Conservation (phyloP, 2,888 invertebrate species). For the Chrysopilus asiliformis region DNA sequence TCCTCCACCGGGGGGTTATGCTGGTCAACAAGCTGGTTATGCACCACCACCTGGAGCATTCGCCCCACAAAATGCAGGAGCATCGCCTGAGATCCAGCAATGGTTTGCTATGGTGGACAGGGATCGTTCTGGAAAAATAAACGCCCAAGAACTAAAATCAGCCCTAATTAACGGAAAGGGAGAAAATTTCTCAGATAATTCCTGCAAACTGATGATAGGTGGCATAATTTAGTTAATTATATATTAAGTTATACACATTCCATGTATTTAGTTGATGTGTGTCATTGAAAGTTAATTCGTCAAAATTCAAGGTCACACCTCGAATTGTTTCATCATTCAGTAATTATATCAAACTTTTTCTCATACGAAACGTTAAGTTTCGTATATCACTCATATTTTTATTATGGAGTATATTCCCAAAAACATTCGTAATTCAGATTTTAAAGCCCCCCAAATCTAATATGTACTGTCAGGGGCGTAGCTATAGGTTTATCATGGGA, state of each 20-base stretch:
- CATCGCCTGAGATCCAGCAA: constrained; percentile 61
- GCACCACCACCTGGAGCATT: constrained; percentile 30
- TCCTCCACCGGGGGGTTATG: constrained; percentile 12
- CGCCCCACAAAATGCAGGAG: constrained; percentile 38
- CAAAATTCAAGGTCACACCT: too few species aligned
- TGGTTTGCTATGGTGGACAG: constrained; percentile 77
- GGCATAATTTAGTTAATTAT: constrained; percentile 17
- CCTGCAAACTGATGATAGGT: constrained; percentile 74
- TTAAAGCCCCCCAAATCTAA: too few species aligned
- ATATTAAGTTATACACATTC: constrained; percentile 2
- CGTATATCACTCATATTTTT: too few species aligned
- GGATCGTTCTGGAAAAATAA: constrained; percentile 72
- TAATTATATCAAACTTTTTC: too few species aligned
- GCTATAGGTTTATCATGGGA: too few species aligned
- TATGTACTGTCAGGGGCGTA: too few species aligned
- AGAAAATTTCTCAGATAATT: constrained; percentile 64
- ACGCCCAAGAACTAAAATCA: constrained; percentile 57
- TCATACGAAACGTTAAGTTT: too few species aligned
- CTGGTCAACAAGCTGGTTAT: constrained; percentile 20
- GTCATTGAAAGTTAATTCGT: too few species aligned
- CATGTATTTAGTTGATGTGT: constrained; percentile 4
- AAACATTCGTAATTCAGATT: too few species aligned
- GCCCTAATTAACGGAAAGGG: constrained; percentile 80
- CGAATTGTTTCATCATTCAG: too few species aligned
- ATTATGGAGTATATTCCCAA: too few species aligned